phyloP scores from a whole-genome alignment of 1,140 invertebrate genomes.

The Carposina sasakii region DNA sequence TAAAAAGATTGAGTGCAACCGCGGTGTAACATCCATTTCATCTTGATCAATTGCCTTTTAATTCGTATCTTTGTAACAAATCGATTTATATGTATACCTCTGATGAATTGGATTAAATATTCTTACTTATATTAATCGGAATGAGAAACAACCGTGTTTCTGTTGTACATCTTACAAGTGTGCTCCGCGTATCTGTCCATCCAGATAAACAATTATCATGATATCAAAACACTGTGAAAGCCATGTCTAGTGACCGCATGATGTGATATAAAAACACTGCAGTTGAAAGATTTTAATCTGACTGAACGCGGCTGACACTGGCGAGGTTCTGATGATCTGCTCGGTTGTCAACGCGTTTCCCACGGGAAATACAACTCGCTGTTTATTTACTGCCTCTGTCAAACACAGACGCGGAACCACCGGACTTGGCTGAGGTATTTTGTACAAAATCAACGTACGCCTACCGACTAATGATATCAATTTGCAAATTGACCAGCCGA shows the following conservation, averaged over 20 bases:
- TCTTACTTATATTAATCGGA: no score
- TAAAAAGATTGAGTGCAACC: conserved; percentile 31
- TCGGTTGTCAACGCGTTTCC: conserved; percentile 12
- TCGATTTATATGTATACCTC: conserved; percentile 31
- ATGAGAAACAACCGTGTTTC: conserved; percentile 26
- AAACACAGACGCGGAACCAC: background rate
- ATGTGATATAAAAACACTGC: no score
- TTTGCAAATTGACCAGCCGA: conserved; percentile 35
- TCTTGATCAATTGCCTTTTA: conserved; percentile 35
- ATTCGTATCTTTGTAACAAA: conserved; percentile 36
- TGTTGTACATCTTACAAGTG: no score
- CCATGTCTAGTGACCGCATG: no score
- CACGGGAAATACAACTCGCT: conserved; percentile 23
- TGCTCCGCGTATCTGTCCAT: no score
- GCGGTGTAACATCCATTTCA: conserved; percentile 27
- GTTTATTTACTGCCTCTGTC: background rate
- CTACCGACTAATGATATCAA: conserved; percentile 28
- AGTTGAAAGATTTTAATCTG: no score
- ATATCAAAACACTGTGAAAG: no score
- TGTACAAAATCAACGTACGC: no score
- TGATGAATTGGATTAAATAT: background rate
- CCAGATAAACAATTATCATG: no score
- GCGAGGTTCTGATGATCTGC: conserved; percentile 15
- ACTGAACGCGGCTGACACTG: conserved; percentile 3
- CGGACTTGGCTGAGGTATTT: no score